Conservation (phyloP, 2,888 invertebrate genomes). For the Hemithea aestivaria region DNA sequence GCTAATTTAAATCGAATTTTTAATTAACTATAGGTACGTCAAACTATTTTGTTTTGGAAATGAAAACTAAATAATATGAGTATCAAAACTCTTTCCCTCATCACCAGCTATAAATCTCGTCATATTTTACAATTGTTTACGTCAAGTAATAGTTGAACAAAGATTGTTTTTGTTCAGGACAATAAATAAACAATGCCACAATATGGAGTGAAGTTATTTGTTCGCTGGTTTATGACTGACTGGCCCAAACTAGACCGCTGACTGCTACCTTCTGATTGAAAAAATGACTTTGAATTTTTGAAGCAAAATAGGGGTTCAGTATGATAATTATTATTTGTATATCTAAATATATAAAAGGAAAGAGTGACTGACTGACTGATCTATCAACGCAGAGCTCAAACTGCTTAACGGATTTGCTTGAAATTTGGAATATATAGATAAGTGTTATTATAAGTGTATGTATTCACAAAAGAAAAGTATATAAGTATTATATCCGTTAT, state of each 20-base stretch:
- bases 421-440: too few species aligned
- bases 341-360: too few species aligned
- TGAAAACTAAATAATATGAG: too few species aligned
- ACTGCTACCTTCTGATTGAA: slow-evolving; percentile 37
- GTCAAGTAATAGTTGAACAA: slow-evolving; percentile 45
- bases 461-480: too few species aligned
- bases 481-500: too few species aligned
- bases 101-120: slow-evolving; percentile 29
- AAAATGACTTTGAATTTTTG: slow-evolving; percentile 7
- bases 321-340: slow-evolving; percentile 2
- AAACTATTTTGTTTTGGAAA: too few species aligned
- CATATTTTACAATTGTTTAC: slow-evolving; percentile 68
- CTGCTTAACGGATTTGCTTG: too few species aligned
- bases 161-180: slow-evolving; percentile 26
- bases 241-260: slow-evolving; percentile 43
- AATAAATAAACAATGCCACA: slow-evolving; percentile 7
- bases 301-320: slow-evolving; percentile 8
- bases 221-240: slow-evolving; percentile 17
- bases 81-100: slow-evolving; percentile 23
- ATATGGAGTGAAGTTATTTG: slow-evolving; percentile 7
- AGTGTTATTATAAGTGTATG: too few species aligned
- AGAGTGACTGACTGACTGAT: too few species aligned
- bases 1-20: too few species aligned
- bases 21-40: too few species aligned
- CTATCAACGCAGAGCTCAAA: too few species aligned